phyloP scores from a whole-genome alignment of 2,113 vertebrate genomes.

The Talpa occidentalis region DNA sequence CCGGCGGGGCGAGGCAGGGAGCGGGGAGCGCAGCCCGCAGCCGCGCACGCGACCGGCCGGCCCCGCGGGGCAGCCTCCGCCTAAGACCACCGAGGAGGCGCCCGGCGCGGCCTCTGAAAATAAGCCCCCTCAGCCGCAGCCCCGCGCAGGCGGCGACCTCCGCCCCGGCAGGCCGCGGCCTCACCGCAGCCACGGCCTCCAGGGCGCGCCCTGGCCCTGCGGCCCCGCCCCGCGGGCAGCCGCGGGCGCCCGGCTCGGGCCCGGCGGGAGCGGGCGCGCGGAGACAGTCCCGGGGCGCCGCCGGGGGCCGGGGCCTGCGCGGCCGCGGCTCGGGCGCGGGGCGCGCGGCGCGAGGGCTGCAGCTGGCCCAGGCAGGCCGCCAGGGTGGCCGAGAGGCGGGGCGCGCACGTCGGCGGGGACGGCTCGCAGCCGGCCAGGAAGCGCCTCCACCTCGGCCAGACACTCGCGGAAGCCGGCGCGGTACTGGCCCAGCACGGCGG shows the following conservation, averaged over 20 bases:
- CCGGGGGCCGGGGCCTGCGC: conserved; percentile 89
- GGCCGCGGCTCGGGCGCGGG: conserved; percentile 89
- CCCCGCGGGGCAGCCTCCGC: too few relatives aligned
- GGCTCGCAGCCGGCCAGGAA: conserved; percentile 93
- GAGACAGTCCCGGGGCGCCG: conserved; percentile 92
- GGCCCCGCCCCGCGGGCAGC: conserved; percentile 88
- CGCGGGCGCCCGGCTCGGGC: conserved; percentile 84
- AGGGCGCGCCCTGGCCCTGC: neutral
- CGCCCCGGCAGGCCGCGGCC: too few relatives aligned
- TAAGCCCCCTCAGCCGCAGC: neutral
- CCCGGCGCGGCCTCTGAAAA: neutral
- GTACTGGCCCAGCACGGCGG: conserved; percentile 92
- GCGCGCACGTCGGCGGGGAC: conserved; percentile 92
- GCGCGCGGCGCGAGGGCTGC: conserved; percentile 88
- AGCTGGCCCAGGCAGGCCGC: conserved; percentile 93
- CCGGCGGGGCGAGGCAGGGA: neutral
- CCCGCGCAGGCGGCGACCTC: neutral
- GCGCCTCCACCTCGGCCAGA: conserved; percentile 91
- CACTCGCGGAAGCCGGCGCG: conserved; percentile 95
- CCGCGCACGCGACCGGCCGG: too few relatives aligned
- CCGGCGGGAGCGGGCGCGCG: conserved; percentile 40
- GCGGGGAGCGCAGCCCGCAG: neutral
- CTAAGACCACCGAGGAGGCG: too few relatives aligned
- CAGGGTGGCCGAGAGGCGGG: conserved; percentile 91
- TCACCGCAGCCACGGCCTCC: conserved; percentile 79